Conservation (phyloP, 2,113 vertebrate species). For the Colinus virginianus region DNA sequence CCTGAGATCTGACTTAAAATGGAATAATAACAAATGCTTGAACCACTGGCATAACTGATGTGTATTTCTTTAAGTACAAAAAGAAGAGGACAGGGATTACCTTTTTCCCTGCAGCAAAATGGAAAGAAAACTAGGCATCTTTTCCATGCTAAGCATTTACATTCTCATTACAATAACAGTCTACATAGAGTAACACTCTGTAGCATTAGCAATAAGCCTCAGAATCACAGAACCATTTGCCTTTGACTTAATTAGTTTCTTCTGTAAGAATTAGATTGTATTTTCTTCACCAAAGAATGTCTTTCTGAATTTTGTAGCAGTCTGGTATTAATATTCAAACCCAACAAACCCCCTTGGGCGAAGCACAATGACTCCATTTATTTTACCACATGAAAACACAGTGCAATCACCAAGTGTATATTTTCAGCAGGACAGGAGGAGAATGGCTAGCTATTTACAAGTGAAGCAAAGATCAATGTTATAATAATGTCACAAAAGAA, state of each 20-base stretch:
- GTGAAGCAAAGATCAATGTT: background rate
- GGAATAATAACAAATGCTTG: slow-evolving; percentile 7
- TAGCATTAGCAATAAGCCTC: slow-evolving; percentile 48
- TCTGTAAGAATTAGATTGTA: slow-evolving; percentile 62
- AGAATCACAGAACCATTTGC: slow-evolving; percentile 52
- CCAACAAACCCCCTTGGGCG: background rate
- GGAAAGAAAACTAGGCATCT: background rate
- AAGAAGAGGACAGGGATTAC: background rate
- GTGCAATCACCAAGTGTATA: background rate
- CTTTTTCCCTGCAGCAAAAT: background rate
- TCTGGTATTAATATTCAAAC: slow-evolving; percentile 63
- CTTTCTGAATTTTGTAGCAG: slow-evolving; percentile 43
- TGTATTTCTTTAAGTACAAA: background rate
- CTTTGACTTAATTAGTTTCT: slow-evolving; percentile 66
- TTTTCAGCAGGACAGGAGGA: background rate
- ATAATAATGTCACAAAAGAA: background rate
- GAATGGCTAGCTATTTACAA: background rate
- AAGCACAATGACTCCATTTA: slow-evolving; percentile 48
- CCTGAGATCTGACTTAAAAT: slow-evolving; percentile 16
- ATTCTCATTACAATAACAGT: slow-evolving; percentile 53
- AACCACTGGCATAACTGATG: background rate
- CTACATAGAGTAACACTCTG: slow-evolving; percentile 19
- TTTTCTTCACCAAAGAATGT: slow-evolving; percentile 59
- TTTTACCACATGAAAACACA: slow-evolving; percentile 55
- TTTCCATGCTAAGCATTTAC: background rate